Base-by-base conservation (phyloP, 2,113 vertebrate species). In the Etheostoma cragini region DNA sequence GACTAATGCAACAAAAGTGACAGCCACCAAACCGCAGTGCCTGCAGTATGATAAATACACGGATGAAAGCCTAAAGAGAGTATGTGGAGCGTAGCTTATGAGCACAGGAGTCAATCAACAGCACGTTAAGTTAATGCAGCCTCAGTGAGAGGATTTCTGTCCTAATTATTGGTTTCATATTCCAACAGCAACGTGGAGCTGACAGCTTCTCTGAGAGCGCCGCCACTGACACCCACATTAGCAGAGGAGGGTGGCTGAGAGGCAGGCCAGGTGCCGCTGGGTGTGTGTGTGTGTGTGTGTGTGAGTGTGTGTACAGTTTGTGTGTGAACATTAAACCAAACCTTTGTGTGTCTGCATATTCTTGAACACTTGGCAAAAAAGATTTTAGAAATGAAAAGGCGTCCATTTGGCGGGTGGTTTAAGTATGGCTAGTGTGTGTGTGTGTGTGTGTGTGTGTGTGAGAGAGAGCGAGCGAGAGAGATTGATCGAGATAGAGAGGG, bases 131-230 rank as follows among this genome's bases (percentile, higher is more conserved):
- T 62, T 76, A 85, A 87, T 79, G 80, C 66, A 72, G 68, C 65
- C 75, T 61, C 77, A 67, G 47, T 52, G 56, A 76, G 77, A 91
- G 80, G 70, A 82, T 82, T 80, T 85, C 73, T 83, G 57, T 73
- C 57, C 62, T 90, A 92, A 92, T 90, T 91, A 80, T 84, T 87
- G 88, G 90, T 91, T 90, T 92, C 84, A 80, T 81, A 88, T 93
- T 92, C 67, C 89, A 88, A 73, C 81, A 84, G 87, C 83, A 83
- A 76, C 87, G 77, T 5, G 3, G 68, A 82, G 81, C 74, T 85
- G 90, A 87, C 89, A 86, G 86, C 76, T 56, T 78, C 46, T 46
- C 81, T 26, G 74, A 80, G 67, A 83, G 81, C 11, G 24, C 6
- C 6, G 71, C 75, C 86, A 84, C 82, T 88, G 79, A 77, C 79